Conservation (phyloP, 2,888 invertebrate species). For the Phengaris alcon region DNA sequence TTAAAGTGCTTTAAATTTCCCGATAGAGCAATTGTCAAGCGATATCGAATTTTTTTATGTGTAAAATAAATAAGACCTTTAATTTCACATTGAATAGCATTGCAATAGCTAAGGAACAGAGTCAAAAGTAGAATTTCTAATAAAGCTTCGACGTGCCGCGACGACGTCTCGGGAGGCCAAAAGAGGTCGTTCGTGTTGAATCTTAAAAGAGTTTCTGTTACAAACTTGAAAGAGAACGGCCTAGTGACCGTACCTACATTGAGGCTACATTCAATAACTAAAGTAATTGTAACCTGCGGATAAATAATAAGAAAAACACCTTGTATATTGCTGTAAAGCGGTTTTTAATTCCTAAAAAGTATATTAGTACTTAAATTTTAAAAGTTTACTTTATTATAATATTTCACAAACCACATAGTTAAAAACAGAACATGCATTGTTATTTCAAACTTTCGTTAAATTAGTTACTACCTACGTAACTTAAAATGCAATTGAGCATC, state of each 20-base stretch:
- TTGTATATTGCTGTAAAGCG: neutral
- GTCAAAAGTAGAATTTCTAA: slow-evolving; percentile 21
- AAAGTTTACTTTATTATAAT: neutral
- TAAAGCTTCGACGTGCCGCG: slow-evolving; percentile 5
- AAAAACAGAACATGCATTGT: neutral
- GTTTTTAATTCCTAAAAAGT: neutral
- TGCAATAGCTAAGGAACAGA: neutral
- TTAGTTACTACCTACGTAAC: neutral
- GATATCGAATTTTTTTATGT: slow-evolving; percentile 15
- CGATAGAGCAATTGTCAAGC: neutral
- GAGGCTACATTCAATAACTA: neutral
- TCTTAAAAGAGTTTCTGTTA: slow-evolving; percentile 18
- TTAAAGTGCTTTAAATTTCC: neutral
- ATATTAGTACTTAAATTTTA: neutral
- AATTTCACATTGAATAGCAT: slow-evolving; percentile 11
- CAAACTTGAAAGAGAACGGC: slow-evolving; percentile 11
- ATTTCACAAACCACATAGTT: neutral
- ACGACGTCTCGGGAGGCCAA: slow-evolving; percentile 9
- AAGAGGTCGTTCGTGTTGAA: slow-evolving; percentile 10
- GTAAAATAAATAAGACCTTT: slow-evolving; percentile 7
- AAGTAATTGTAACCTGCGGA: neutral
- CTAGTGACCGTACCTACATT: neutral
- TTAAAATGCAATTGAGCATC: neutral
- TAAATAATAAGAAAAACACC: neutral
- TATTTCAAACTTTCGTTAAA: neutral